Base-by-base conservation (phyloP, 2,888 invertebrate species). In the Epistrophe eligans region DNA sequence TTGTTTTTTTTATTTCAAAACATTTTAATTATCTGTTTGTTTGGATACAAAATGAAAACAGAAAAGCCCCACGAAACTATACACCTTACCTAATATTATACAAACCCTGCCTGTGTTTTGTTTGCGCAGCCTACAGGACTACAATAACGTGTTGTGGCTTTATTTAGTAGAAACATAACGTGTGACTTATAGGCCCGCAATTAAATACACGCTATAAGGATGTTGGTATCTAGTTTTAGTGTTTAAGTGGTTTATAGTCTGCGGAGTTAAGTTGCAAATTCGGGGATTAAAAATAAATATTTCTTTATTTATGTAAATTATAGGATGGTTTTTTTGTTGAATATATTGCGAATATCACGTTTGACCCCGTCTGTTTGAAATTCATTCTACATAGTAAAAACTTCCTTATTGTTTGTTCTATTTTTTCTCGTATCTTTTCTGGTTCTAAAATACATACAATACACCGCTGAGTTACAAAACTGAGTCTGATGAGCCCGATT, bases 151-250 rank as follows among this genome's bases (percentile, higher is more conserved):
- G 38, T 40, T 40, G 40, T 19, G 13, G 40, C 13, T 60, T 38
- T 3, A 40, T 19, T 40, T 17, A 17, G 24, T 38, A 43, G 35
- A 19, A 40, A 38, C 8, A 60, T 19, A 38, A 48, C 24, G 40
- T 45, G 48, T 24, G 62, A 50, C 45, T 67, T 43, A 72, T 2
- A 24, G 17, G 11, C 13, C 28, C 71, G 24, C 55, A 52, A 58
- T 58, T 28, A 19, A 45, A 67, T 43, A 58, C 35, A 9, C 19
- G 19, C 19, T 52, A 13, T 24, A 2, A 7, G 8, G 35, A 2
- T 35, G 35, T 35, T 11, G 11, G 10, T n/a, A 17, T n/a, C 0
- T n/a, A 17, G 32, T 35, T 8, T 9, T 48, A 48, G 48, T 9
- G 4, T 48, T 19, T 10, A 50, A 43, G n/a, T 8, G 45, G n/a